Conservation (phyloP, 2,888 invertebrate species). For the Cyaniris semiargus region DNA sequence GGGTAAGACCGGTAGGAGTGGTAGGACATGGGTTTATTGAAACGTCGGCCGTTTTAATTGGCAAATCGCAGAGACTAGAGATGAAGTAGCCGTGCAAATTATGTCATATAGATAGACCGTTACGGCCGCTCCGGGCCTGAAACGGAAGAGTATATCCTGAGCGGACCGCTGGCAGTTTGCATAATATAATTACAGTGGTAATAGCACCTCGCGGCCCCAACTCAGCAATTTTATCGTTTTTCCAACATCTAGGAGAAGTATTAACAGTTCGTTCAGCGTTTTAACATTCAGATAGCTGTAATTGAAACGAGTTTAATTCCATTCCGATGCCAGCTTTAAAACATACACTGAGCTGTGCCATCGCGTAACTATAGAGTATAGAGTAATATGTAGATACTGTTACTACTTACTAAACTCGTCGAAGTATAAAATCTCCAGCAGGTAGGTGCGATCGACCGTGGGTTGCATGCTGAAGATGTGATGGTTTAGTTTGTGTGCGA, state of each 20-base stretch:
- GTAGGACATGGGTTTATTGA: constrained; percentile 8
- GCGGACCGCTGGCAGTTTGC: constrained; percentile 50
- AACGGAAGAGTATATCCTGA: constrained; percentile 75
- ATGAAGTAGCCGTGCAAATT: constrained; percentile 16
- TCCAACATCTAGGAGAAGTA: constrained; percentile 19
- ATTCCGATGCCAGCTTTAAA: not conserved
- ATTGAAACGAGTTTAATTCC: constrained; percentile 1
- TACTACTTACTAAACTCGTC: not conserved
- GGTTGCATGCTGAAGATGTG: not conserved
- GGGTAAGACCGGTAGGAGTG: constrained; percentile 15
- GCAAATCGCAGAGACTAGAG: constrained; percentile 13
- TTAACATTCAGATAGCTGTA: constrained; percentile 19
- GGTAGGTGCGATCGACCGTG: constrained; percentile 8
- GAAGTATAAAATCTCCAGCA: not conserved
- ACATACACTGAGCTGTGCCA: not conserved
- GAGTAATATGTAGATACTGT: not conserved
- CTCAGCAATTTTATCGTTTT: constrained; percentile 35
- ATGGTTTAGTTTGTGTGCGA: not conserved
- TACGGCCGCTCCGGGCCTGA: constrained; percentile 53
- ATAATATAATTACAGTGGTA: constrained; percentile 58
- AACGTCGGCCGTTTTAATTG: constrained; percentile 11
- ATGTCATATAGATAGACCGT: constrained; percentile 50
- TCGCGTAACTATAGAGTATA: not conserved
- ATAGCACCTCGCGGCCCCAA: constrained; percentile 48
- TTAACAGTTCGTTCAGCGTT: constrained; percentile 11